Evolutionary conservation across 1,140 invertebrate species (phyloP).

Genomic region (Drosophila teissieri): DNA sequence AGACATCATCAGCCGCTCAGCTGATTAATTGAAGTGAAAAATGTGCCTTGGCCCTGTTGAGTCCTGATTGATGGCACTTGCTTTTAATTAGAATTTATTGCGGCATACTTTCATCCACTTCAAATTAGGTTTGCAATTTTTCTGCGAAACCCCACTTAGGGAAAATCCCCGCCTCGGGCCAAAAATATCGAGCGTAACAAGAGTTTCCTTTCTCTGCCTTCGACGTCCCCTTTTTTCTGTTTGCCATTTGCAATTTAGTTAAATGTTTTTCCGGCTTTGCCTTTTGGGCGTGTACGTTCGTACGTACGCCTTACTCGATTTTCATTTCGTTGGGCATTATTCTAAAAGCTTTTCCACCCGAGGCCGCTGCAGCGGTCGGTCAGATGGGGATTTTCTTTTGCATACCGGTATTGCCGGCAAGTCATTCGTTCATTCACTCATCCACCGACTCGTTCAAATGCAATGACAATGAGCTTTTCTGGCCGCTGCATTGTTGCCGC

Average conservation of each 20-base stretch:
- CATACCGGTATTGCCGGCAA: conserved; percentile 31
- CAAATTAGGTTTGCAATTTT: conserved; percentile 57
- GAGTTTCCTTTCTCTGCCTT: conserved; percentile 15
- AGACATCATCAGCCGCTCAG: conserved; percentile 55
- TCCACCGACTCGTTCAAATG: conserved; percentile 62
- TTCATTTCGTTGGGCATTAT: conserved; percentile 54
- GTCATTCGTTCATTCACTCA: conserved; percentile 42
- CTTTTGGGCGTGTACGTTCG: conserved; percentile 36
- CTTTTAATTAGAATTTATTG: conserved; percentile 72
- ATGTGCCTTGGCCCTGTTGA: conserved; percentile 36
- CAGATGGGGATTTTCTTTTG: conserved; percentile 33
- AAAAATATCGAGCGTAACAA: conserved; percentile 50
- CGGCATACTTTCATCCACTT: conserved; percentile 51
- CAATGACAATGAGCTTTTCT: conserved; percentile 60
- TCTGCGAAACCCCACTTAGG: neutral
- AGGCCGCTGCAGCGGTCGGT: neutral
- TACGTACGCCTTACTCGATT: conserved; percentile 39
- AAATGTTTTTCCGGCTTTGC: conserved; percentile 59
- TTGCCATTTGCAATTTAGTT: conserved; percentile 56
- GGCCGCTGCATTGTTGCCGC: conserved; percentile 44
- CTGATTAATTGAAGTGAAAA: conserved; percentile 76
- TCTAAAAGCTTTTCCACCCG: conserved; percentile 59
- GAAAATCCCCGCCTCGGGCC: conserved; percentile 22
- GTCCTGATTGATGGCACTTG: conserved; percentile 71
- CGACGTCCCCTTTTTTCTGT: conserved; percentile 3